A percentile compares a stretch with the other conserved stretches of the same genome.
Evolutionary conservation across 2,888 invertebrate species (phyloP).

Genomic region (Galeruca laticollis): DNA sequence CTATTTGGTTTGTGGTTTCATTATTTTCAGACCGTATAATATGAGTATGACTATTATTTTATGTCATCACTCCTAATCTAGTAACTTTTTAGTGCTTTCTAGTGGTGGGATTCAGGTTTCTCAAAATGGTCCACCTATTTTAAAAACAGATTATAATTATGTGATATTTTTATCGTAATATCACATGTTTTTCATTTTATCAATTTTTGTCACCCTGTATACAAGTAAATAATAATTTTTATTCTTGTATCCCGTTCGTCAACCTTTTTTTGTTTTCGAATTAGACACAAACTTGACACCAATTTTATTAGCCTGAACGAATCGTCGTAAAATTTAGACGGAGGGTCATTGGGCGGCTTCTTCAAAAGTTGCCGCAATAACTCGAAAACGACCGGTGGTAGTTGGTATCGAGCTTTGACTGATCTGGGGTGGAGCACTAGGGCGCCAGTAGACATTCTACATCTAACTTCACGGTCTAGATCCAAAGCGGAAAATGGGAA

Average conservation of each 20-base stretch:
- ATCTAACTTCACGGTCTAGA: constrained; percentile 61
- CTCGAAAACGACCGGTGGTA: constrained; percentile 9
- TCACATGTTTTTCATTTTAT: neutral
- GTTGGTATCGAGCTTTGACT: neutral
- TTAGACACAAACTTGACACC: constrained; percentile 21
- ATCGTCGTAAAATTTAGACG: constrained; percentile 20
- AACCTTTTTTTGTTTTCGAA: constrained; percentile 12
- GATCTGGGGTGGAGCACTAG: constrained; percentile 62
- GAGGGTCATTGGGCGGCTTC: constrained; percentile 16
- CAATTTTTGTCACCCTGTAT: neutral
- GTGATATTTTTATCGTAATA: no score
- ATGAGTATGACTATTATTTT: no score
- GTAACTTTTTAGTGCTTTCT: no score
- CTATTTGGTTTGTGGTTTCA: no score
- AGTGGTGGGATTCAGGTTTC: no score
- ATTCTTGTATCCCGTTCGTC: neutral
- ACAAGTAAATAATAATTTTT: neutral
- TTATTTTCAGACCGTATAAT: no score
- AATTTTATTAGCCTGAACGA: constrained; percentile 28
- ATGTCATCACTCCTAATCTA: no score
- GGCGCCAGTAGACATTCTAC: constrained; percentile 59
- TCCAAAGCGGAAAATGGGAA: constrained; percentile 42
- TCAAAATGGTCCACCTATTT: no score
- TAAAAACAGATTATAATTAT: no score
- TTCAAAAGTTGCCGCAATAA: constrained; percentile 22